Conservation (phyloP, 2,888 invertebrate species). For the Drosophila cracens region DNA sequence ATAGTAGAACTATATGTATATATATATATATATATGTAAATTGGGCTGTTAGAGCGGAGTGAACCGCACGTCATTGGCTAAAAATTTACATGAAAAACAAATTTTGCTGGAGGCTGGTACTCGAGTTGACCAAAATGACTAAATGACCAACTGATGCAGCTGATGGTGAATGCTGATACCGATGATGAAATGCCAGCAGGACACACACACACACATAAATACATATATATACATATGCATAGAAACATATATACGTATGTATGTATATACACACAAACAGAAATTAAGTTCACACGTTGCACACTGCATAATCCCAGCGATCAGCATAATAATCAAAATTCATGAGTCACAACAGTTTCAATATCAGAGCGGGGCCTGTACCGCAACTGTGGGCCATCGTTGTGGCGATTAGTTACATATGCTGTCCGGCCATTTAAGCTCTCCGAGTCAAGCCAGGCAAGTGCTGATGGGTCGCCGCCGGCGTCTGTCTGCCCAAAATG, state of each 20-base stretch:
- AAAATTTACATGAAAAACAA: constrained; percentile 81
- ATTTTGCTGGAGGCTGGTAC: constrained; percentile 50
- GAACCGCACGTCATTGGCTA: constrained; percentile 60
- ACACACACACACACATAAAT: not conserved
- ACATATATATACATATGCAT: not conserved
- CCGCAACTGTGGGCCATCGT: constrained; percentile 15
- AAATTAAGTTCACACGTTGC: constrained; percentile 74
- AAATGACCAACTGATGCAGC: constrained; percentile 57
- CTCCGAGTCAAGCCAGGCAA: constrained; percentile 23
- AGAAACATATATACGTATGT: not conserved
- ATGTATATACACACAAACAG: not conserved
- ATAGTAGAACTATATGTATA: not conserved
- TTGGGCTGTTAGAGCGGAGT: not conserved
- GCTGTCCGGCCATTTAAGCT: constrained; percentile 37
- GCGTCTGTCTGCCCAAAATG: constrained; percentile 51
- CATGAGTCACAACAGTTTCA: constrained; percentile 61
- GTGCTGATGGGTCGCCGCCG: constrained; percentile 19
- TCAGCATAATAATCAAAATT: constrained; percentile 77
- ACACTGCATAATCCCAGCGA: constrained; percentile 62
- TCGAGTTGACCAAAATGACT: constrained; percentile 44
- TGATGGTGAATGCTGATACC: constrained; percentile 34
- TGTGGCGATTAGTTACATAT: constrained; percentile 67
- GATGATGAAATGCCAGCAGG: constrained; percentile 50
- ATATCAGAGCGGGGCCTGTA: not conserved
- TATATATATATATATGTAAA: not conserved